phyloP scores from a whole-genome alignment of 2,113 vertebrate genomes.

The Siphamia tubifer region DNA sequence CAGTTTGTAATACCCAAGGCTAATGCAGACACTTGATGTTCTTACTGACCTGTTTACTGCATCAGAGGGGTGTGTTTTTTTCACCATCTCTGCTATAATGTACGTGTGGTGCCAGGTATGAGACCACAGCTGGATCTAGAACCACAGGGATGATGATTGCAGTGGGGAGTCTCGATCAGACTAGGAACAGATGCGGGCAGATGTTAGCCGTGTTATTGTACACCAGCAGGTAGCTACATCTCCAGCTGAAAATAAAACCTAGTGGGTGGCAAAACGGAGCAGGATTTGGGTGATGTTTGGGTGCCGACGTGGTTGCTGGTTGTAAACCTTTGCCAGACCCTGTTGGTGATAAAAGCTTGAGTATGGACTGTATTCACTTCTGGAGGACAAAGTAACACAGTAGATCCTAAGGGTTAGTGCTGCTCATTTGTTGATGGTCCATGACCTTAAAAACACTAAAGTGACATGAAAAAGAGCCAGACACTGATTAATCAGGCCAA shows the following conservation, averaged over 20 bases:
- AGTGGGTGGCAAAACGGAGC: not conserved
- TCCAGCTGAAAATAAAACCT: not conserved
- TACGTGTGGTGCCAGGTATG: conserved; percentile 4
- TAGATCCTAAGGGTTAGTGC: too few species aligned
- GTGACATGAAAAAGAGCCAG: too few species aligned
- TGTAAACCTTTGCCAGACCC: not conserved
- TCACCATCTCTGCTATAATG: not conserved
- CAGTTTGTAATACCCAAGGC: not conserved
- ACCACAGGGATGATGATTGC: not conserved
- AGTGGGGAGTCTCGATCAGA: not conserved
- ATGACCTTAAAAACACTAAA: too few species aligned
- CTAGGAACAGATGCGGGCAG: conserved; percentile 21
- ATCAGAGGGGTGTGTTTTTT: not conserved
- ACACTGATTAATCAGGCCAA: too few species aligned
- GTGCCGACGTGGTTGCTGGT: not conserved
- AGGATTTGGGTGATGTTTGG: not conserved
- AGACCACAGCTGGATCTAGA: conserved; percentile 26
- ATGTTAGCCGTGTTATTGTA: not conserved
- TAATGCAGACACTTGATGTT: not conserved
- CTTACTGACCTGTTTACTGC: not conserved
- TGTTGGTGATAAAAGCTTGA: not conserved
- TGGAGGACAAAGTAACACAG: too few species aligned
- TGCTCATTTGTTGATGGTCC: too few species aligned
- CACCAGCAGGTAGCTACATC: not conserved
- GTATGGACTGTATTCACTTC: too few species aligned